These are phyloP conservation scores for Synergus itoensis DNA, from an alignment of 2,888 invertebrate species.

Conservation along the genomic window DNA sequence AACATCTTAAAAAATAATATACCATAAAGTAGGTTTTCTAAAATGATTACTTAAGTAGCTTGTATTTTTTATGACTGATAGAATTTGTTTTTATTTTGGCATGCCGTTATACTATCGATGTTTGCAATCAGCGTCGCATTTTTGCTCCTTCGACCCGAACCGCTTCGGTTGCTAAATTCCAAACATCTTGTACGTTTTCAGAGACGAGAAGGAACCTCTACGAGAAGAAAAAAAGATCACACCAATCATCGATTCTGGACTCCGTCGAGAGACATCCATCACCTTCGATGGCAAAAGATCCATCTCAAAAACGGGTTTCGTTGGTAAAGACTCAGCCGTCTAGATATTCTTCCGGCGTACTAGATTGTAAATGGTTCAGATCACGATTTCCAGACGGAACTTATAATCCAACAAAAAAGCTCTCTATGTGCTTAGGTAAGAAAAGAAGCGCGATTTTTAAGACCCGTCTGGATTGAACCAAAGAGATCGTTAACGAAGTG, in stretches of 20 bases:
- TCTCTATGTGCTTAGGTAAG: conserved; percentile 3
- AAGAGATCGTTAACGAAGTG: conserved; percentile 41
- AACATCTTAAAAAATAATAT: too few relatives aligned
- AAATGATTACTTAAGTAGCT: neutral
- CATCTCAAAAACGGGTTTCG: conserved; percentile 90
- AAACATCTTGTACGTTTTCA: conserved; percentile 67
- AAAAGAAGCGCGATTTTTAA: conserved; percentile 8
- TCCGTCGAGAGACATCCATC: conserved; percentile 88
- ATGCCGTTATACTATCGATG: neutral
- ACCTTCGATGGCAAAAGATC: conserved; percentile 91
- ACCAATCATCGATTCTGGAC: conserved; percentile 81
- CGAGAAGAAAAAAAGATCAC: conserved; percentile 82
- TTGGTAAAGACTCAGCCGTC: conserved; percentile 95
- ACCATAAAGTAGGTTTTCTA: neutral
- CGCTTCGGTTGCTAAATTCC: neutral
- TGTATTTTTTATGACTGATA: neutral
- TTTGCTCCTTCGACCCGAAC: neutral
- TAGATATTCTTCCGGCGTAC: conserved; percentile 79
- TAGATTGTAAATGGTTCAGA: conserved; percentile 75
- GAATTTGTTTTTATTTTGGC: conserved; percentile 9
- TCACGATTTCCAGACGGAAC: conserved; percentile 28
- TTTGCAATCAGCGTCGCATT: conserved; percentile 12
- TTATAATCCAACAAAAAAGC: neutral
- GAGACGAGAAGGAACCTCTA: conserved; percentile 91
- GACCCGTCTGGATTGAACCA: conserved; percentile 22